A percentile compares a stretch with the other conserved stretches of the same genome.
These are phyloP conservation scores for Smutsia temminckii DNA, from an alignment of 2,797 vertebrate genomes.

Conservation along the genomic window DNA sequence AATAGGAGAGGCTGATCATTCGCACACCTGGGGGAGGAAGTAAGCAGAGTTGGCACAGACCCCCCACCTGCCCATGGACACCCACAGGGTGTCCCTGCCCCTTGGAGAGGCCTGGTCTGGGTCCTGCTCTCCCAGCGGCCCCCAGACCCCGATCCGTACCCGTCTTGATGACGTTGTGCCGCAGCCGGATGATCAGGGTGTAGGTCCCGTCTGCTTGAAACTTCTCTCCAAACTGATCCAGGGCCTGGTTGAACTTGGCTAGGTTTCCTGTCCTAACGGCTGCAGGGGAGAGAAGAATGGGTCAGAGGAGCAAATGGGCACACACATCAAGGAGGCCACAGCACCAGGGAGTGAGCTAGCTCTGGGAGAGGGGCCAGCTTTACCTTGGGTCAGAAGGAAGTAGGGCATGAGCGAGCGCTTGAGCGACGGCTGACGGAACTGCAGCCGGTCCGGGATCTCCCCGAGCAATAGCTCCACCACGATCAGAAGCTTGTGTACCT, in stretches of 20 bases:
- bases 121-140: rapidly evolving
- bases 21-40: conserved; percentile 89
- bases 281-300: conserved; percentile 64
- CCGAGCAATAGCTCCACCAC: conserved; percentile 96
- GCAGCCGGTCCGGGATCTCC: conserved; percentile 96
- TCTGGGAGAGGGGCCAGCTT: rapidly evolving
- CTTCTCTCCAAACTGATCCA: conserved; percentile 98
- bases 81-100: not conserved
- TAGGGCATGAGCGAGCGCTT: conserved; percentile 98
- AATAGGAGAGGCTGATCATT: conserved; percentile 99
- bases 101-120: not conserved
- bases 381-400: conserved; percentile 98
- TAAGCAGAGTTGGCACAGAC: not conserved
- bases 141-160: conserved; percentile 81
- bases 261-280: conserved; percentile 96
- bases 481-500: conserved; percentile 97
- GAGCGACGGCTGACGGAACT: conserved; percentile 96
- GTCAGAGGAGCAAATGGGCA: not conserved
- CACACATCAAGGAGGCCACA: not conserved
- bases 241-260: conserved; percentile 96
- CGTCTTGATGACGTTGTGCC: conserved; percentile 99
- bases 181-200: conserved; percentile 97
- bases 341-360: not conserved
- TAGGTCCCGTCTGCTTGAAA: conserved; percentile 97
- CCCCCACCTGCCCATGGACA: rapidly evolving